Conservation (phyloP, 2,888 invertebrate species). For the Steinernema scapterisci region DNA sequence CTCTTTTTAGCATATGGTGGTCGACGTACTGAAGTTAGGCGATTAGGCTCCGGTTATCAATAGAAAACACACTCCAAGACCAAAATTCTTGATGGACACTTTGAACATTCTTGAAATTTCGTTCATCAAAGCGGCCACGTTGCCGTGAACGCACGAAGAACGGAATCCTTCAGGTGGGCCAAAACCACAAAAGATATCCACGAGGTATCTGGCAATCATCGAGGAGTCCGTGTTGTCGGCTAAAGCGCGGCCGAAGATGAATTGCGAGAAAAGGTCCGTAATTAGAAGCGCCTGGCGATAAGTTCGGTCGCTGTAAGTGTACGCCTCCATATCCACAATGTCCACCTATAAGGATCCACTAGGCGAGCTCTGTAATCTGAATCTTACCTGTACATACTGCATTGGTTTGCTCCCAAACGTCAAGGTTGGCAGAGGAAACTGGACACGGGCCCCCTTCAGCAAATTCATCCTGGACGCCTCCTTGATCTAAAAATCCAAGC, state of each 20-base stretch:
- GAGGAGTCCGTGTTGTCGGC: conserved; percentile 25
- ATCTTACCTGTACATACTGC: conserved; percentile 27
- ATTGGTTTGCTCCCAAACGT: conserved; percentile 17
- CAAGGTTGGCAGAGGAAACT: not conserved
- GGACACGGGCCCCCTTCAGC: conserved; percentile 3
- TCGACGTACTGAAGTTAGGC: conserved; percentile 1
- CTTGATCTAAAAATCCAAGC: not conserved
- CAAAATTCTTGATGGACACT: conserved; percentile 24
- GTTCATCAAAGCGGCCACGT: not conserved
- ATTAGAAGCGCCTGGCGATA: conserved; percentile 19
- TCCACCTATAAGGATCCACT: not conserved
- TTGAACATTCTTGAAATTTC: conserved; percentile 23
- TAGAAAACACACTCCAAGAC: not conserved
- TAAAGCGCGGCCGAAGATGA: conserved; percentile 16
- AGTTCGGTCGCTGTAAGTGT: not conserved
- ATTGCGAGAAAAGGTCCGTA: conserved; percentile 25
- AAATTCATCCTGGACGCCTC: conserved; percentile 13
- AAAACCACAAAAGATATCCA: conserved; percentile 30
- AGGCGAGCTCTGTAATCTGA: not conserved
- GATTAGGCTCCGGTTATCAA: not conserved
- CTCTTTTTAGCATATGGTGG: not conserved
- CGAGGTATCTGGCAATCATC: conserved; percentile 18
- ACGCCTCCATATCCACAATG: conserved; percentile 24
- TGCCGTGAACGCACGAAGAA: not conserved
- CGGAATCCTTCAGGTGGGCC: conserved; percentile 25